phyloP scores from a whole-genome alignment of 1,140 invertebrate genomes.

The Zaprionus capensis region DNA sequence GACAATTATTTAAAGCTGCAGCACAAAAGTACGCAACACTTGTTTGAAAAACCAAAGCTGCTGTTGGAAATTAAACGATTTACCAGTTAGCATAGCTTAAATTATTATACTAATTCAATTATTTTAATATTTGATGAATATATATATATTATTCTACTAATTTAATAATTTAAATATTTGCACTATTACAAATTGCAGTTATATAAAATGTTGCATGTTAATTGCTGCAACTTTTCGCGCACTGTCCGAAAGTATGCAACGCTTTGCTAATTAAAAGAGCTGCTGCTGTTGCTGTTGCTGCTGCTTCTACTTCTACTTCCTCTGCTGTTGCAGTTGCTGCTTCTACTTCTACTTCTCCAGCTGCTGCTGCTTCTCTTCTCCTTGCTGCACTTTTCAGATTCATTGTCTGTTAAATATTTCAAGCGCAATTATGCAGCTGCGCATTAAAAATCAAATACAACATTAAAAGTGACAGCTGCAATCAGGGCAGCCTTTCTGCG shows the following conservation, averaged over 20 bases:
- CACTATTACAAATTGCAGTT: not conserved
- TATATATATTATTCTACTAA: not conserved
- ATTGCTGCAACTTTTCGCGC: constrained; percentile 4
- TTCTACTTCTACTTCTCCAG: too few relatives aligned
- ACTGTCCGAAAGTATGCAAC: constrained; percentile 54
- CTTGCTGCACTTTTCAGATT: not conserved
- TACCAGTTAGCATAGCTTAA: not conserved
- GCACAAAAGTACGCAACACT: constrained; percentile 1
- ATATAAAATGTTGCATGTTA: not conserved
- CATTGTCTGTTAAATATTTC: constrained; percentile 68
- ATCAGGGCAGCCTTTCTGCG: constrained; percentile 44
- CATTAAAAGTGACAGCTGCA: constrained; percentile 77
- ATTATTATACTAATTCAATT: not conserved
- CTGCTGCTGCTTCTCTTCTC: too few relatives aligned
- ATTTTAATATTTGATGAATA: not conserved
- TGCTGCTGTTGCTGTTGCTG: not conserved
- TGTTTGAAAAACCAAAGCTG: not conserved
- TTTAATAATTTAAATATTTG: not conserved
- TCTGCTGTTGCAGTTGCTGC: constrained; percentile 2
- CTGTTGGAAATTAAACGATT: not conserved
- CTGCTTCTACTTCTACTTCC: too few relatives aligned
- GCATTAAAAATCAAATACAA: constrained; percentile 80
- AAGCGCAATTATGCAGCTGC: constrained; percentile 77
- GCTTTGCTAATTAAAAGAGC: constrained; percentile 42
- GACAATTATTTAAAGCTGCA: not conserved